Percentiles rank a stretch among this genome's conserved stretches.
These are phyloP conservation scores for Zoanthus solanderi DNA, from an alignment of 92 coral and sea anemone genomes.

Conservation along the genomic window DNA sequence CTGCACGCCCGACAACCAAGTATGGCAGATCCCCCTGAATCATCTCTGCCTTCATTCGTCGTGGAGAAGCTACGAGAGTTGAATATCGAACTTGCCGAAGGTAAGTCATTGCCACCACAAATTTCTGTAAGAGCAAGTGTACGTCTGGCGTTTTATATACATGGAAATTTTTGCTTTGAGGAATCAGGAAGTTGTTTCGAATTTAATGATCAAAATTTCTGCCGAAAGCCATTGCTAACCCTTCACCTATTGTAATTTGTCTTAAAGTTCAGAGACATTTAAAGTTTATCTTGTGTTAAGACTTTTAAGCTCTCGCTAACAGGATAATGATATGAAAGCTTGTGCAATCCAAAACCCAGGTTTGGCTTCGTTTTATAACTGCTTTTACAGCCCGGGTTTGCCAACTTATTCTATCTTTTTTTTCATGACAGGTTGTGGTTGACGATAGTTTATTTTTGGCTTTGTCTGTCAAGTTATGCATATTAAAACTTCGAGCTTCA, in stretches of 20 bases:
- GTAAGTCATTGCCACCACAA: conserved; percentile 64
- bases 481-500: background rate
- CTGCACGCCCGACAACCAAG: conserved; percentile 83
- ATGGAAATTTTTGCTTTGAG: conserved; percentile 7
- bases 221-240: background rate
- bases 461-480: background rate
- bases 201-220: background rate
- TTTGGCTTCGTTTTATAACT: conserved; percentile 8
- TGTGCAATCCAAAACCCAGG: background rate
- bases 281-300: background rate
- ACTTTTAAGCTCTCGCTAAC: background rate
- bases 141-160: conserved; percentile 18
- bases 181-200: background rate
- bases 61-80: conserved; percentile 92
- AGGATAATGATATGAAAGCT: background rate
- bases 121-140: conserved; percentile 17
- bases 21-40: conserved; percentile 95
- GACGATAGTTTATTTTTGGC: background rate
- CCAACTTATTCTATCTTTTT: background rate
- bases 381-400: background rate
- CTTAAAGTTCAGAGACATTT: background rate
- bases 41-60: conserved; percentile 88
- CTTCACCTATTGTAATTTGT: background rate
- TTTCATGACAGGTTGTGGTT: conserved; percentile 39
- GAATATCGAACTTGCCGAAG: conserved; percentile 96